Evolutionary conservation across 2,113 vertebrate species (phyloP).

Genomic region (Sorex fumeus): DNA sequence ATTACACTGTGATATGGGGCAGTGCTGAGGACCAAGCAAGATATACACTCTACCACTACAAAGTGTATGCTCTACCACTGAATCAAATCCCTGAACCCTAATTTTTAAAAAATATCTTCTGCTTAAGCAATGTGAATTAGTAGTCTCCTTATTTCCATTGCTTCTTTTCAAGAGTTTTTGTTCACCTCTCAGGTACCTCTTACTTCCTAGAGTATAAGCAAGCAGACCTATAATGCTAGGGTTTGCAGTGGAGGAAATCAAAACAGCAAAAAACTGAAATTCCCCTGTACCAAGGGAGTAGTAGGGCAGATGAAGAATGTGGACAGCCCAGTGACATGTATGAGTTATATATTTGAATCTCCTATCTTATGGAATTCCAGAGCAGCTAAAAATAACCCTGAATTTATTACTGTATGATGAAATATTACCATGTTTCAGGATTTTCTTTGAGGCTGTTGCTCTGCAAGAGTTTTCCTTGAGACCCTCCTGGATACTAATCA

Average conservation of each 20-base stretch:
- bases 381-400: not conserved
- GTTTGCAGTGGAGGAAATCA: not conserved
- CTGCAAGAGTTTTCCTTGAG: not conserved
- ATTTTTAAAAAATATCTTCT: too few relatives aligned
- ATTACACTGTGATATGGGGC: too few relatives aligned
- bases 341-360: slow-evolving; percentile 1
- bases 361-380: not conserved
- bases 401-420: not conserved
- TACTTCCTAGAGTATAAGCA: not conserved
- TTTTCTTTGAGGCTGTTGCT: not conserved
- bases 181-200: not conserved
- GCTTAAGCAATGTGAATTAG: slow-evolving; percentile 13
- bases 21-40: too few relatives aligned
- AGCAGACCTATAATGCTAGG: not conserved
- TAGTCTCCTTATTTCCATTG: not conserved
- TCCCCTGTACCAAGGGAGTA: not conserved
- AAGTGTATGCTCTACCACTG: too few relatives aligned
- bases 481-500: not conserved
- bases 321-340: not conserved
- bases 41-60: not conserved
- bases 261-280: not conserved
- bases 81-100: too few relatives aligned
- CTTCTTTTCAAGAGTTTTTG: not conserved
- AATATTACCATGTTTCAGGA: not conserved
- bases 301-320: not conserved